Evolutionary conservation across 1,140 invertebrate species (phyloP), one percentile per base, ranked within the genome.

Genomic region (Capitella teleta): DNA sequence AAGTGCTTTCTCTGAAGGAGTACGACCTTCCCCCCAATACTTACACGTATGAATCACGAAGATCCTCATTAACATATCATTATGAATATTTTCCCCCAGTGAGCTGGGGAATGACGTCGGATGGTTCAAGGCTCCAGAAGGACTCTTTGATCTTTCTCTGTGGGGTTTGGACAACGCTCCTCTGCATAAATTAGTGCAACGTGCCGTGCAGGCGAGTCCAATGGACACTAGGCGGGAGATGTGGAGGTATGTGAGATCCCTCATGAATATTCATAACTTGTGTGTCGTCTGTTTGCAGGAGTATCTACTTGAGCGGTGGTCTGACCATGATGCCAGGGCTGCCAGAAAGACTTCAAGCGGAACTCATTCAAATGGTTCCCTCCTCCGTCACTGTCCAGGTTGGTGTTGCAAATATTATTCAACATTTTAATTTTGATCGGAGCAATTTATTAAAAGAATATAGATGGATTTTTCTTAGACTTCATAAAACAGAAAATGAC

Each of bases 91-190:
- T n/a, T n/a, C n/a, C n/a, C n/a, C n/a, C n/a, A n/a, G n/a, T n/a
- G n/a, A n/a, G n/a, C n/a, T 40, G n/a, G 25, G 38, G 38, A 16
- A 18, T 12, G 76, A 78, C 58, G 54, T 59, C 26, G 72, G 66
- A 16, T 52, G 76, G 51, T 78, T 80, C 60, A 70, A 74, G 45
- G 76, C 76, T 30, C 67, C 78, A 3, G 80, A 82, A 60, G 80
- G 80, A 16, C 67, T 82, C 26, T 81, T 82, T 61, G 74, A 79
- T 54, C 79, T 78, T 5, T 76, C 79, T 51, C 57, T 74, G 25
- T 82, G 79, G 76, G 79, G 78, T 26, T 67, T 78, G 49, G 80
- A 82, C 61, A 74, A 75, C 51, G 75, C 76, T 38, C 77, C 76
- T 26, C 55, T 82, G 10, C 79, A 77, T 45, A 78, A 79, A 54